Percentiles rank a stretch among this genome's conserved stretches.
Evolutionary conservation across 2,888 invertebrate species (phyloP).

Genomic region (Osedax fenrisi): DNA sequence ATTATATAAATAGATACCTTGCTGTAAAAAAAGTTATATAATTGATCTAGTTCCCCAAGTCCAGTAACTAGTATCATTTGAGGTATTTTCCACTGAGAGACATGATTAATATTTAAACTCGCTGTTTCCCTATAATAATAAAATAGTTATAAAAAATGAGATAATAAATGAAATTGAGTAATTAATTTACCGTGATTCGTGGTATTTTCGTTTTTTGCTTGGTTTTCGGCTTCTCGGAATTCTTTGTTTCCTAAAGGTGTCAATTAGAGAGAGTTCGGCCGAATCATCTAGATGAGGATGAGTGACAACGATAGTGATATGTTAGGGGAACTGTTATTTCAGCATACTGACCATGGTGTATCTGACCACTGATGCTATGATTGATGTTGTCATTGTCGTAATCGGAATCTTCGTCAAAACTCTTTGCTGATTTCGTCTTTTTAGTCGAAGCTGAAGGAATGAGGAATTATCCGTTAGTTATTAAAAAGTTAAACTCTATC

Average conservation of each 20-base stretch:
- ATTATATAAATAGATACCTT: not conserved
- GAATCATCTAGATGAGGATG: too few relatives aligned
- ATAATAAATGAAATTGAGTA: not conserved
- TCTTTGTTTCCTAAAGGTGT: too few relatives aligned
- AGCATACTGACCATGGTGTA: too few relatives aligned
- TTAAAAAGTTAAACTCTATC: too few relatives aligned
- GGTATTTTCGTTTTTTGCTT: not conserved
- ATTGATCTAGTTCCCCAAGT: not conserved
- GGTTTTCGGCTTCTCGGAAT: not conserved
- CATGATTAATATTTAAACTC: not conserved
- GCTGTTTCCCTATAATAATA: not conserved
- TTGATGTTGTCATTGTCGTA: not conserved
- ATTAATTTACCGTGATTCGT: not conserved
- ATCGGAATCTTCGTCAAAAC: conserved; percentile 30
- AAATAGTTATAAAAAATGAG: not conserved
- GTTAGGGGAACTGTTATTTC: too few relatives aligned
- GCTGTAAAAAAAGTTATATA: not conserved
- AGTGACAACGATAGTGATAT: too few relatives aligned
- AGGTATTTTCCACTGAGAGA: not conserved
- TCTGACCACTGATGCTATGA: too few relatives aligned
- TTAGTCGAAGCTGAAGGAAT: conserved; percentile 12
- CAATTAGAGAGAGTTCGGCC: too few relatives aligned
- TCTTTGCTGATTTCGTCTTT: conserved; percentile 28
- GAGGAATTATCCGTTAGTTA: too few relatives aligned
- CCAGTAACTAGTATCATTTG: not conserved